Evolutionary conservation across 2,797 vertebrate genomes (phyloP), one percentile per base, ranked within the genome.

Genomic region (Pachyuromys duprasi): DNA sequence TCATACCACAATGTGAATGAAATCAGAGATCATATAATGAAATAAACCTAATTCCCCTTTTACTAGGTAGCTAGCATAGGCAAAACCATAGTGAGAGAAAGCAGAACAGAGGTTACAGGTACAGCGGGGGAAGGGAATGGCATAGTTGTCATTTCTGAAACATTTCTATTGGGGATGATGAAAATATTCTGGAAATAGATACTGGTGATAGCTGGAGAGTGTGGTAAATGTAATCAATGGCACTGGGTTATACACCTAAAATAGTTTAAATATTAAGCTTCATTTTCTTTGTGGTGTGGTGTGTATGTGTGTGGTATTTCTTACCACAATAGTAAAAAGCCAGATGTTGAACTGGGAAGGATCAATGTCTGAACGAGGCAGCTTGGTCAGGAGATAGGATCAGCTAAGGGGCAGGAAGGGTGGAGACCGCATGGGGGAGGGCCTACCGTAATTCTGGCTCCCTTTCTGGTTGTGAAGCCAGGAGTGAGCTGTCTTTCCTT

Each of bases 311-410:
- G 8, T 49, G 75, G 53, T 33, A 31, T 33, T 72, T 72, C 8
- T 24, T 72, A 78, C 14, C 60, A 76, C 75, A 70, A n/a, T 84
- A 86, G 84, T 26, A 67, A 53, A 93, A 88, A 91, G 82, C 92
- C 82, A n/a, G 86, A 76, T 90, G 14, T 89, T 79, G 18, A n/a
- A 72, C 91, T 9, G 92, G 60, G 11, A 62, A 83, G 81, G 69
- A 3, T 89, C 49, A 57, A 57, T 62, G 76, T 14, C 79, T 90
- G 60, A 70, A 89, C 91, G 53, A 86, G 82, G 79, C 72, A 76
- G 78, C n/a, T 45, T 14, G 65, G 79, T 53, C 39, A 28, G n/a
- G 45, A 94, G 92, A 95, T 92, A 87, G 88, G 86, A 91, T 89
- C 89, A 39, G 17, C 26, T 3, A 26, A 15, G 4, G 36, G 78